Evolutionary conservation across 1,140 invertebrate genomes (phyloP).

Genomic region (Nymphalis io): DNA sequence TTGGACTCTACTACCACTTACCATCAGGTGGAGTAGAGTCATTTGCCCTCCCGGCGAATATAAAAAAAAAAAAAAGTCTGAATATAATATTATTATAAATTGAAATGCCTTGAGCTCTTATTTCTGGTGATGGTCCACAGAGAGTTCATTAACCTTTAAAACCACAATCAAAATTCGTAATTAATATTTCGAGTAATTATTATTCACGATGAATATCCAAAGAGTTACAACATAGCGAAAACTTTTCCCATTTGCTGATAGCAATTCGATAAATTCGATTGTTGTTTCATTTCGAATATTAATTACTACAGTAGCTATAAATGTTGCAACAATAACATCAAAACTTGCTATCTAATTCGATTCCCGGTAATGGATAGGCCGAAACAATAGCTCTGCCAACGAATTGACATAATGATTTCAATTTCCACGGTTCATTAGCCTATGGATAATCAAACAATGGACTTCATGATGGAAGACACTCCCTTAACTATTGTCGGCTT

Average conservation of each 20-base stretch:
- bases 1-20: too few relatives aligned
- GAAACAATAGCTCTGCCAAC: slow-evolving; percentile 32
- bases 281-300: slow-evolving; percentile 9
- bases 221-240: neutral
- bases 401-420: slow-evolving; percentile 42
- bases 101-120: too few relatives aligned
- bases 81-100: too few relatives aligned
- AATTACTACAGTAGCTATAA: slow-evolving; percentile 1
- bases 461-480: slow-evolving; percentile 39
- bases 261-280: neutral
- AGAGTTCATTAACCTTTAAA: neutral
- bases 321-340: slow-evolving; percentile 15
- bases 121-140: neutral
- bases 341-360: slow-evolving; percentile 12
- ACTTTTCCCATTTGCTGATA: neutral
- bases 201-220: neutral
- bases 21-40: too few relatives aligned
- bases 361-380: neutral
- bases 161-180: neutral
- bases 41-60: too few relatives aligned
- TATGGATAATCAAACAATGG: slow-evolving; percentile 42
- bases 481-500: slow-evolving; percentile 38
- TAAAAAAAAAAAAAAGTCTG: too few relatives aligned
- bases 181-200: neutral
- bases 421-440: slow-evolving; percentile 49